A percentile compares a stretch with the other conserved stretches of the same genome.
These are phyloP conservation scores for Sardinella longiceps DNA, from an alignment of 2,797 vertebrate genomes.

Conservation along the genomic window DNA sequence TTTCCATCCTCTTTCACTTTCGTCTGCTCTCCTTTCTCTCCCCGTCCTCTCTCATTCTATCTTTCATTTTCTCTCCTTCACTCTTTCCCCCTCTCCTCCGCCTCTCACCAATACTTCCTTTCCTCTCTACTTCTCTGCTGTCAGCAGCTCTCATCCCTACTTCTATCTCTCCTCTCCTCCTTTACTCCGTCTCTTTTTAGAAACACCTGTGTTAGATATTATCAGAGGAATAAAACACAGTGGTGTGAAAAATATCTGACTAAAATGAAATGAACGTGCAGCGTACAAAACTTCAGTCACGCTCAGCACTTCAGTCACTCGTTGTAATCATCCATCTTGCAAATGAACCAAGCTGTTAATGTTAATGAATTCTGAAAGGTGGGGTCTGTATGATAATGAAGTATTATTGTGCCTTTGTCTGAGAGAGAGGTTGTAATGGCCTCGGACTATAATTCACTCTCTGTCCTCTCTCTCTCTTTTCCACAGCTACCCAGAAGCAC, in stretches of 20 bases:
- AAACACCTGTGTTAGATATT: not conserved
- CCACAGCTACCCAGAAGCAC: not conserved
- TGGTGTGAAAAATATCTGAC: not conserved
- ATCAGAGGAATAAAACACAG: not conserved
- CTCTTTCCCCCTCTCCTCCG: not conserved
- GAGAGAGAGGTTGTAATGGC: not conserved
- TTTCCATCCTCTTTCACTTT: no score
- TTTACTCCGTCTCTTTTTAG: not conserved
- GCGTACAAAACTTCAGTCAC: not conserved
- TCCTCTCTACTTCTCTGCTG: no score
- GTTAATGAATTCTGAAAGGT: not conserved
- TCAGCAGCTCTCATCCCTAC: no score
- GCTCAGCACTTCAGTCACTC: not conserved
- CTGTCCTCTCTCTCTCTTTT: not conserved
- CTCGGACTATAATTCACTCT: not conserved
- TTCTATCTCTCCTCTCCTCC: no score
- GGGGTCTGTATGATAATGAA: constrained; percentile 62
- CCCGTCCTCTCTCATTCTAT: not conserved
- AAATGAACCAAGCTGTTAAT: not conserved
- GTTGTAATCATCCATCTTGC: not conserved
- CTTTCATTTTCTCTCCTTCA: not conserved
- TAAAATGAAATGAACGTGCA: not conserved
- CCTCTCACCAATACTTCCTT: no score
- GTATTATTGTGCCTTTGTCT: constrained; percentile 59
- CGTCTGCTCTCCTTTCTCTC: not conserved